Evolutionary conservation across 2,797 vertebrate genomes (phyloP).

Genomic region (Xenentodon cancila): DNA sequence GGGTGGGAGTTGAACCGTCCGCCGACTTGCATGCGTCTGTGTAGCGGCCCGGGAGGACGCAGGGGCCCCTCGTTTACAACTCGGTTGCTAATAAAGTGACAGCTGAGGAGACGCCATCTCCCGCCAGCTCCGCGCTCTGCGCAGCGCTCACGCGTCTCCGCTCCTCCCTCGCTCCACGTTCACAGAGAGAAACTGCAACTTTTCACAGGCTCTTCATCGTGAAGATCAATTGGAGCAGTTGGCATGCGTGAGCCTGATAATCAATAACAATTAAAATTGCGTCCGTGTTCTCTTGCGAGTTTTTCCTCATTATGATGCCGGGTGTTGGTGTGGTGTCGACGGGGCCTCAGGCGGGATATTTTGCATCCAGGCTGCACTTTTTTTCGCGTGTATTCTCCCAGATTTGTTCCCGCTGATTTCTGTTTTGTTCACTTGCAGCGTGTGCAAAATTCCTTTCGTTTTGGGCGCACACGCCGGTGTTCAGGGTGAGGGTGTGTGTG

Average conservation of each 20-base stretch:
- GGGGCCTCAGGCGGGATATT: constrained; percentile 34
- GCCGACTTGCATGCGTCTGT: constrained; percentile 87
- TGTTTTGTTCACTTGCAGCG: constrained; percentile 45
- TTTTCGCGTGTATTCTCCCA: constrained; percentile 3
- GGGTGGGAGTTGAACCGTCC: constrained; percentile 81
- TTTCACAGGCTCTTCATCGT: constrained; percentile 20
- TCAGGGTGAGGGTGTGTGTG: not conserved
- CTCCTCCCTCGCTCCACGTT: not conserved
- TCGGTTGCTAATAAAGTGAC: constrained; percentile 90
- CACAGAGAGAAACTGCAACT: constrained; percentile 18
- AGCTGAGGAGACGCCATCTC: constrained; percentile 82
- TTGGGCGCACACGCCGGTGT: not conserved
- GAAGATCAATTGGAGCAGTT: constrained; percentile 62
- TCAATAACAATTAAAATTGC: constrained; percentile 66
- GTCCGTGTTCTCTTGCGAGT: constrained; percentile 9
- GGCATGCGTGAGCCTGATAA: constrained; percentile 60
- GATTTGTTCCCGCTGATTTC: constrained; percentile 46
- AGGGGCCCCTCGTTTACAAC: constrained; percentile 89
- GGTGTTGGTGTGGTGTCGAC: constrained; percentile 22
- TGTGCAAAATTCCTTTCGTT: constrained; percentile 41
- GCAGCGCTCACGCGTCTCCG: not conserved
- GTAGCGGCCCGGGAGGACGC: constrained; percentile 82
- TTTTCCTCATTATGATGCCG: constrained; percentile 16
- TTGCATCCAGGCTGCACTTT: constrained; percentile 23
- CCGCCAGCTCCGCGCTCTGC: constrained; percentile 37